Base-by-base conservation (phyloP, 2,113 vertebrate species). In the Ammodramus savannarum region DNA sequence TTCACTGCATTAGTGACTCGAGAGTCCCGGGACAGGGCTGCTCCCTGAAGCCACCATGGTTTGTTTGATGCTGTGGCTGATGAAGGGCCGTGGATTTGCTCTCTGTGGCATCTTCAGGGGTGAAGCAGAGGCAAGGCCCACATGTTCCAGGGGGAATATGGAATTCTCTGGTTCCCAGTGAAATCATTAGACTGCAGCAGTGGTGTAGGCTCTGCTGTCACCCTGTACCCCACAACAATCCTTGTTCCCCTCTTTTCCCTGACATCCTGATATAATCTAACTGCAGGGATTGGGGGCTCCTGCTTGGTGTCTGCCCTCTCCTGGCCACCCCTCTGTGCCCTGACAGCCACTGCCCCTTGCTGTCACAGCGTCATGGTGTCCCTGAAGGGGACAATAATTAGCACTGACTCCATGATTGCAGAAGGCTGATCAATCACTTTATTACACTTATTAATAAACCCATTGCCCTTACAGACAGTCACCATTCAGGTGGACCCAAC, bases 71-170 rank as follows among this genome's bases (percentile, higher is more conserved):
- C 21, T 2, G 25, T 31, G 41, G 59, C n/a, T 48, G 34, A 61
- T 1, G 15, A 9, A 54, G 10, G 75, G 48, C 83, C 4, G 2
- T 0, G 5, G 7, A 10, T 13, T 5, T 3, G 41, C 27, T 66
- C 78, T 32, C 2, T 2, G 7, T 32, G 6, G 39, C 61, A 4
- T 8, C 43, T 48, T 36, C 5, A 1, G 27, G 36, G n/a, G 18
- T 1, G 12, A 39, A 54, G 43, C 4, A 2, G 43, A 18, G 58
- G 21, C 36, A 29, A 52, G 20, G 18, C 11, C 8, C 62, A 13
- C 3, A 0, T 1, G 0, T 46, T 32, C 44, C 66, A 21, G 34
- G 6, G 32, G 54, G 54, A 57, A 44, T 2, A 3, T 0, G 0
- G 17, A 11, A 20, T 2, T 11, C 7, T 6, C 25, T 11, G 22